Evolutionary conservation across 1,140 invertebrate species (phyloP), one percentile per base, ranked within the genome.

Genomic region (Artemia franciscana): DNA sequence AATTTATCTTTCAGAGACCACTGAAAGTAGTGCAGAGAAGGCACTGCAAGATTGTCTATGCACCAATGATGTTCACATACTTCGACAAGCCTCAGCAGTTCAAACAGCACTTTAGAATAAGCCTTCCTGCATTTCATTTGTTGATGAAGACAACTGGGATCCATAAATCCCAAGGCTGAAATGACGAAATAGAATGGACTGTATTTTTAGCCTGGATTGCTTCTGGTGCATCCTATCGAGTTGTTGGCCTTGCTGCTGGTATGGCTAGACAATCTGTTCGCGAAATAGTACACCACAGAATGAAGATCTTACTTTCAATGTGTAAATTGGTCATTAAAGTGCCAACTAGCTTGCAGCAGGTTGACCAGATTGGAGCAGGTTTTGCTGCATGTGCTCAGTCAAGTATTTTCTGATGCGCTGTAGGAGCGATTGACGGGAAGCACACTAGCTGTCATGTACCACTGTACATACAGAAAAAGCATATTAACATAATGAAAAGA

Each of bases 401-500:
- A 39, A 39, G 30, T 39, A 39, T 39, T 39, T 39, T 39, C 30
- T 39, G n/a, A n/a, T 39, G 30, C 7, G 30, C 30, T 39, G 30
- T 39, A 39, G 30, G 30, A 39, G 30, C 30, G 7, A 39, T 7
- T 39, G 30, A 39, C 30, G 30, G 30, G 15, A 25, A 24, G 15
- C 4, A 59, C 21, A 59, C 4, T 15, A 25, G 58, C 9, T n/a
- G 15, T 24, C 5, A 60, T 60, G 15, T 60, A 12, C 59, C 21
- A 60, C 15, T 12, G 21, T 5, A 26, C 24, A 27, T 26, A 12
- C 9, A 60, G 59, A 60, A 60, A 26, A 5, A 24, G 9, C 15
- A 24, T 27, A 39, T 60, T 60, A 51, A 61, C 60, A 60, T 63
- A 27, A 65, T 65, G 21, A n/a, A 57, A 24, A 23, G 12, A 26